phyloP scores from a whole-genome alignment of 2,797 vertebrate genomes.

The Tympanoctomys barrerae region DNA sequence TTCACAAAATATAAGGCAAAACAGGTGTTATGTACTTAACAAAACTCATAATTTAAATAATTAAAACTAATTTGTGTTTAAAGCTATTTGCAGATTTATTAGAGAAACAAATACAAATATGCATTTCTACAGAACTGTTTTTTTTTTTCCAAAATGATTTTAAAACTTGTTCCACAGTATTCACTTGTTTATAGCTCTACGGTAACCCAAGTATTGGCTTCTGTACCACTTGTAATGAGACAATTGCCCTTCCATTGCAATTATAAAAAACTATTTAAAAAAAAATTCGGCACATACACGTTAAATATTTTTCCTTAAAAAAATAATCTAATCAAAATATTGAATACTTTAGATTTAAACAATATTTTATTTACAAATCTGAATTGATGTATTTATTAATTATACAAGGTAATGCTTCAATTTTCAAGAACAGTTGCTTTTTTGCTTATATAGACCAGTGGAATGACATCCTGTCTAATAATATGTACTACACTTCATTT shows the following conservation, averaged over 20 bases:
- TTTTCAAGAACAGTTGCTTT: slow-evolving; percentile 84
- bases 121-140: slow-evolving; percentile 89
- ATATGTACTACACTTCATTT: slow-evolving; percentile 82
- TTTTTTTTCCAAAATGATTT: slow-evolving; percentile 88
- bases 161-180: slow-evolving; percentile 88
- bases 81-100: slow-evolving; percentile 91
- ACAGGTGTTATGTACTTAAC: slow-evolving; percentile 88
- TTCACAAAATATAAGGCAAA: slow-evolving; percentile 88
- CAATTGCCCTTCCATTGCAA: slow-evolving; percentile 84
- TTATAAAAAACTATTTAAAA: slow-evolving; percentile 83
- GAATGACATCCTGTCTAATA: slow-evolving; percentile 83
- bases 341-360: slow-evolving; percentile 84
- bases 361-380: slow-evolving; percentile 85
- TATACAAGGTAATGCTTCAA: slow-evolving; percentile 83
- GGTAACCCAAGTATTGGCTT: slow-evolving; percentile 85
- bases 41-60: slow-evolving; percentile 90
- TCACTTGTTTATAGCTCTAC: slow-evolving; percentile 86
- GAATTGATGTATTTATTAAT: slow-evolving; percentile 85
- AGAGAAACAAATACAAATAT: slow-evolving; percentile 91
- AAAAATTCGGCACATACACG: slow-evolving; percentile 83
- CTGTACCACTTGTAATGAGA: slow-evolving; percentile 86
- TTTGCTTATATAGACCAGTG: slow-evolving; percentile 84
- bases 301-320: slow-evolving; percentile 86
- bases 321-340: slow-evolving; percentile 87
- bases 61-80: slow-evolving; percentile 91